These are phyloP conservation scores for Setipinna tenuifilis DNA, from an alignment of 2,797 vertebrate species.

Conservation along the genomic window DNA sequence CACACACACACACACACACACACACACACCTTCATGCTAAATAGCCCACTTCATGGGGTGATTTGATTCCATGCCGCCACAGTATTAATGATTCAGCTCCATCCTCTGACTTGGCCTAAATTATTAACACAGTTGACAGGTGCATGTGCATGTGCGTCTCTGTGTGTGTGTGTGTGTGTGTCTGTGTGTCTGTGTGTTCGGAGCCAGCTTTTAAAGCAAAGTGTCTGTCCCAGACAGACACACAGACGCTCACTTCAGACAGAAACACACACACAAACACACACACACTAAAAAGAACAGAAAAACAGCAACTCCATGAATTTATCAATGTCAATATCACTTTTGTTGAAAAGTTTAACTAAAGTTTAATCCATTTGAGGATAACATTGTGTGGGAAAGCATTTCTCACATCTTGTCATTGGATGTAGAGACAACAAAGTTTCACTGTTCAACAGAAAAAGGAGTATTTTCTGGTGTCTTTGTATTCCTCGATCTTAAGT, in stretches of 20 bases:
- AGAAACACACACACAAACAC: too few relatives aligned
- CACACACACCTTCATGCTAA: not conserved
- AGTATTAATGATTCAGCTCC: constrained; percentile 57
- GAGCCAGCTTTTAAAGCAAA: not conserved
- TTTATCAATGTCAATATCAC: not conserved
- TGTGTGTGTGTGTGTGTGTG: not conserved
- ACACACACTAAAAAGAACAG: too few relatives aligned
- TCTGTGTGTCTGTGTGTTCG: not conserved
- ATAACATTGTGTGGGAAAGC: too few relatives aligned
- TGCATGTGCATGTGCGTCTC: not conserved
- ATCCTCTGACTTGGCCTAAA: constrained; percentile 44
- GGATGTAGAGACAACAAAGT: too few relatives aligned
- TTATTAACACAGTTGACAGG: constrained; percentile 43
- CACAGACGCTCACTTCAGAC: too few relatives aligned
- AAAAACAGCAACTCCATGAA: not conserved
- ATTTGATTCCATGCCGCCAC: constrained; percentile 43
- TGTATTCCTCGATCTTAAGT: not conserved
- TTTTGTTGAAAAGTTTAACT: too few relatives aligned
- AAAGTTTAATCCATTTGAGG: too few relatives aligned
- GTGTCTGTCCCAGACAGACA: too few relatives aligned
- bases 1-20: not conserved
- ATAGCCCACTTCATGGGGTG: not conserved
- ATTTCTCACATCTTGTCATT: too few relatives aligned
- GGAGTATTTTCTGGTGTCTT: not conserved
- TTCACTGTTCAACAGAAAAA: too few relatives aligned